phyloP scores from a whole-genome alignment of 2,888 invertebrate species.

The Acrobasis repandana region DNA sequence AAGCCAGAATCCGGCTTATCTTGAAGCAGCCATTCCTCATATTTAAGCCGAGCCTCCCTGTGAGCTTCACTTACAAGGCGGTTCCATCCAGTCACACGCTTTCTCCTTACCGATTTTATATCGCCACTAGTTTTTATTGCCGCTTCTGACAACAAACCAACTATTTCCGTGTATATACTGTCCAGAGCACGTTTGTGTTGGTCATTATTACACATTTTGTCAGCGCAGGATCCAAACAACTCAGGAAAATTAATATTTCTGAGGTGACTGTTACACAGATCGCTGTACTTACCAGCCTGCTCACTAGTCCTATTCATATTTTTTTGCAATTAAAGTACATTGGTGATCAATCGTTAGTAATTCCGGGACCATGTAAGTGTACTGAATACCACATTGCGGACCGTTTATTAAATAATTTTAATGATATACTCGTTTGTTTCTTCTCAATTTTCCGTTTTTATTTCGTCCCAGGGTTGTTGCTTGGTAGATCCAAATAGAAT shows the following conservation, averaged over 20 bases:
- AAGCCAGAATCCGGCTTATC: no score
- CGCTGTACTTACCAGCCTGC: not conserved
- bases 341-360: no score
- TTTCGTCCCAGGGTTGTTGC: not conserved
- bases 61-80: not conserved
- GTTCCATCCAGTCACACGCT: not conserved
- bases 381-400: no score
- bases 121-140: not conserved
- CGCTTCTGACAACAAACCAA: not conserved
- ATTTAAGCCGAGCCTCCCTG: no score
- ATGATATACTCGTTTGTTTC: conserved; percentile 34
- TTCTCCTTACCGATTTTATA: not conserved
- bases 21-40: no score
- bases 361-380: no score
- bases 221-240: not conserved
- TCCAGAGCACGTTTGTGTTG: conserved; percentile 1
- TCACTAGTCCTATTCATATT: no score
- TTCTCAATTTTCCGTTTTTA: conserved; percentile 26
- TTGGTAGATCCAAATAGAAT: conserved; percentile 5
- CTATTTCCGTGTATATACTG: not conserved
- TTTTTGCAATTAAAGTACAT: no score
- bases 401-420: conserved; percentile 69
- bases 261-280: not conserved
- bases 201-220: not conserved
- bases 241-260: not conserved